phyloP scores from a whole-genome alignment of 2,797 vertebrate species.

The Cossypha dichroa region DNA sequence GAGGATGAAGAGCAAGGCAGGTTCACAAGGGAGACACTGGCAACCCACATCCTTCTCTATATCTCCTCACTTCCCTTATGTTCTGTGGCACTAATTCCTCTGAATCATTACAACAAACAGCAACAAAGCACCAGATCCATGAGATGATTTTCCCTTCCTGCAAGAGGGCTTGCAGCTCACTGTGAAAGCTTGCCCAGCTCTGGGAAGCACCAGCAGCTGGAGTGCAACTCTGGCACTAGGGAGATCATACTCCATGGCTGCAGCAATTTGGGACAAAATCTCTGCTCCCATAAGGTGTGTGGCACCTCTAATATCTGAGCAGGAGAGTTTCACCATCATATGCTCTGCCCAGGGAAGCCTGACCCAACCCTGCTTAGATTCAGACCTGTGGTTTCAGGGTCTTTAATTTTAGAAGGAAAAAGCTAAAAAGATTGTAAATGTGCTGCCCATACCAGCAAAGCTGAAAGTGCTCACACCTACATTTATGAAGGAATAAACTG shows the following conservation, averaged over 20 bases:
- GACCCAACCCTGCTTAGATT: not conserved
- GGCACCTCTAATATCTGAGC: not conserved
- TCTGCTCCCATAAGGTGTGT: not conserved
- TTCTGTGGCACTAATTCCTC: not conserved
- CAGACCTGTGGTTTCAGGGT: not conserved
- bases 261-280: rapidly evolving
- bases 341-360: not conserved
- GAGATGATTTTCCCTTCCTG: not conserved
- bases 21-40: not conserved
- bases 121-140: not conserved
- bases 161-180: not conserved
- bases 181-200: not conserved
- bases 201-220: not conserved
- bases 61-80: not conserved
- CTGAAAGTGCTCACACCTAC: not conserved
- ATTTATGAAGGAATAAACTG: not conserved
- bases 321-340: not conserved
- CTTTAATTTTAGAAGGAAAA: not conserved
- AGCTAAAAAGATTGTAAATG: not conserved
- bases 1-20: not conserved
- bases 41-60: rapidly evolving
- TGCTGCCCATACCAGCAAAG: not conserved
- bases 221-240: not conserved
- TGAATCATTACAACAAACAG: not conserved
- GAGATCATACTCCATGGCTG: rapidly evolving